Percentiles rank a stretch among this genome's conserved stretches.
phyloP scores from a whole-genome alignment of 2,888 invertebrate genomes.

The Drosophila robusta region DNA sequence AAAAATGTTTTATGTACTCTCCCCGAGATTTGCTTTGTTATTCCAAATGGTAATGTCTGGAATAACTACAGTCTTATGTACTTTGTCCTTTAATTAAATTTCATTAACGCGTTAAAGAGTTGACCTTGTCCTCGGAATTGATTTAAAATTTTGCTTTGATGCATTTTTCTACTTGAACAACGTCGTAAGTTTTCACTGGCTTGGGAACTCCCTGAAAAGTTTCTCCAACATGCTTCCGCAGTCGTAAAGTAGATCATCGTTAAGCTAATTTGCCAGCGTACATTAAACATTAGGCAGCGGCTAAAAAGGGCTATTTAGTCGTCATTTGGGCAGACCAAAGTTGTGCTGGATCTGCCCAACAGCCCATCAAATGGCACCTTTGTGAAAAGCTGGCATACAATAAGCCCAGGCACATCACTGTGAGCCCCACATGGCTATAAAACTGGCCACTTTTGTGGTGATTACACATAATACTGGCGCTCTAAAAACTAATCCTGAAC shows the following conservation, averaged over 20 bases:
- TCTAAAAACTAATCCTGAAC: constrained; percentile 16
- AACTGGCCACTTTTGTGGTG: constrained; percentile 27
- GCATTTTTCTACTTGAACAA: neutral
- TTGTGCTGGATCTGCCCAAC: neutral
- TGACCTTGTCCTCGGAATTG: constrained; percentile 21
- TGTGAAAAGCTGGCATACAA: constrained; percentile 13
- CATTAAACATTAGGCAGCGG: constrained; percentile 30
- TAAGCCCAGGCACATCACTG: constrained; percentile 6
- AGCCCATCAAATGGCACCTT: constrained; percentile 42
- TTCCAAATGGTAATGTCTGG: neutral
- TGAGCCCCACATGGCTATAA: constrained; percentile 32
- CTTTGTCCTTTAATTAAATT: constrained; percentile 34
- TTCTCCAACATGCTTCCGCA: constrained; percentile 27
- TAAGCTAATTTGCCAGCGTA: constrained; percentile 52
- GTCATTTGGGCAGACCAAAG: constrained; percentile 14
- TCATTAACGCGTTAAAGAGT: constrained; percentile 7
- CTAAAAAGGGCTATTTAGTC: constrained; percentile 32
- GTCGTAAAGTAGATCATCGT: constrained; percentile 53
- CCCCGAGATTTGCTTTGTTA: constrained; percentile 1
- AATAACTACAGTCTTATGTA: neutral
- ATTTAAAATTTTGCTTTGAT: constrained; percentile 29
- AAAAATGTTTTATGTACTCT: constrained; percentile 28
- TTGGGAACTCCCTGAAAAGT: constrained; percentile 4
- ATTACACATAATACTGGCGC: constrained; percentile 22
- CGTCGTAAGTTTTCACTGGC: neutral